Percentiles rank a stretch among this genome's conserved stretches.
Conservation (phyloP, 64 coral and sea anemone genomes). For the Pachyseris speciosa region DNA sequence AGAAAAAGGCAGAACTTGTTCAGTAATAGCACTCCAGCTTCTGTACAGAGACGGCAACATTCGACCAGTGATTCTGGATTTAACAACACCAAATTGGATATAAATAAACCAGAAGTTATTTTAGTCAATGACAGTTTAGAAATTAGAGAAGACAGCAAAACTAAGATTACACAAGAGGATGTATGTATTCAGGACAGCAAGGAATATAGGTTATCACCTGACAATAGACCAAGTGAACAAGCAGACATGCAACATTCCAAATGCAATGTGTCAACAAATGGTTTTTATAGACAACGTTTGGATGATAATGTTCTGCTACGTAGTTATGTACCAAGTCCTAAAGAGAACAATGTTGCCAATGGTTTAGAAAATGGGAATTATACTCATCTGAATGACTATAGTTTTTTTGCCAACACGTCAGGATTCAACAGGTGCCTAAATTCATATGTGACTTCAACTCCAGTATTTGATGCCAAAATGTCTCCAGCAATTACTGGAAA, state of each 20-base stretch:
- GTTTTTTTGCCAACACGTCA: too few species aligned
- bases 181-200: not conserved
- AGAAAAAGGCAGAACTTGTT: conserved; percentile 12
- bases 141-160: not conserved
- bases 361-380: not conserved
- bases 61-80: not conserved
- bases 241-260: not conserved
- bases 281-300: not conserved
- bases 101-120: not conserved
- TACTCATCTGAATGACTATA: not conserved
- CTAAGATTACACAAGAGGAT: not conserved
- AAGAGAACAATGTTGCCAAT: not conserved
- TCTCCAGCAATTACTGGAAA: not conserved
- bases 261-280: not conserved
- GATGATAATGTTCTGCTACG: not conserved
- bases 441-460: conserved; percentile 18
- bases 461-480: not conserved
- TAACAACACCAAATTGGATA: not conserved
- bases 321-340: not conserved
- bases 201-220: not conserved
- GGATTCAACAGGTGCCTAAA: not conserved
- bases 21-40: not conserved
- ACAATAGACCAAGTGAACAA: too few species aligned
- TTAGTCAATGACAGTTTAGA: conserved; percentile 31
- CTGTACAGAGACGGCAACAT: not conserved